phyloP scores from a whole-genome alignment of 2,888 invertebrate species.

The Ectropis crepuscularia region DNA sequence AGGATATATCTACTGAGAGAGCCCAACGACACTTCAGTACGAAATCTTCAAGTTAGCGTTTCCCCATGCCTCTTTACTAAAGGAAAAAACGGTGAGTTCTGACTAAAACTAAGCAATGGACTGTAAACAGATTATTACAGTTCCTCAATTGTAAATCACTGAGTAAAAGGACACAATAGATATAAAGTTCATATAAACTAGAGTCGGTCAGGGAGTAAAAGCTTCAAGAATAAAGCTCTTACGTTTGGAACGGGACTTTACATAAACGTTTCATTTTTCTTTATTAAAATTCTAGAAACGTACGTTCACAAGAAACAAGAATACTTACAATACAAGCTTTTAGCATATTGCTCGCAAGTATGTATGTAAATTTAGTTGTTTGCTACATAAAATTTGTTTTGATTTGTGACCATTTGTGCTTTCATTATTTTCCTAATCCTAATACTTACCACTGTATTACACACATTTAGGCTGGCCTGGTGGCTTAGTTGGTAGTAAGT shows the following conservation, averaged over 20 bases:
- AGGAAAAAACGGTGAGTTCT: not conserved
- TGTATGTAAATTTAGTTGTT: not conserved
- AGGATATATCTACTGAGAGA: constrained; percentile 32
- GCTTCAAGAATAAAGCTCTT: constrained; percentile 56
- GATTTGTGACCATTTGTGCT: too few species aligned
- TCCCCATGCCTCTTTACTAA: constrained; percentile 53
- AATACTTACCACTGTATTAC: too few species aligned
- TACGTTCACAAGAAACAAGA: constrained; percentile 29
- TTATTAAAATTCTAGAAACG: constrained; percentile 46
- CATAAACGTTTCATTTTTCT: constrained; percentile 42
- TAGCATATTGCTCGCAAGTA: constrained; percentile 8
- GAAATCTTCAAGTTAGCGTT: constrained; percentile 41
- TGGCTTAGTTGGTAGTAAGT: too few species aligned
- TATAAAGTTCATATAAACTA: constrained; percentile 60
- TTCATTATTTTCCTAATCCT: too few species aligned
- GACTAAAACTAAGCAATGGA: constrained; percentile 42
- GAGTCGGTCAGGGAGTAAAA: constrained; percentile 60
- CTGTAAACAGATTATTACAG: constrained; percentile 30
- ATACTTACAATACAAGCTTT: constrained; percentile 9
- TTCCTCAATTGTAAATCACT: constrained; percentile 5
- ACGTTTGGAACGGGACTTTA: constrained; percentile 50
- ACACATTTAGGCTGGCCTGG: too few species aligned
- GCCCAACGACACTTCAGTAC: constrained; percentile 41
- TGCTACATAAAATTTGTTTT: not conserved
- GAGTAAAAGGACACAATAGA: constrained; percentile 56